A percentile compares a stretch with the other conserved stretches of the same genome.
Conservation (phyloP, 2,797 vertebrate species). For the Acanthiza pusilla region DNA sequence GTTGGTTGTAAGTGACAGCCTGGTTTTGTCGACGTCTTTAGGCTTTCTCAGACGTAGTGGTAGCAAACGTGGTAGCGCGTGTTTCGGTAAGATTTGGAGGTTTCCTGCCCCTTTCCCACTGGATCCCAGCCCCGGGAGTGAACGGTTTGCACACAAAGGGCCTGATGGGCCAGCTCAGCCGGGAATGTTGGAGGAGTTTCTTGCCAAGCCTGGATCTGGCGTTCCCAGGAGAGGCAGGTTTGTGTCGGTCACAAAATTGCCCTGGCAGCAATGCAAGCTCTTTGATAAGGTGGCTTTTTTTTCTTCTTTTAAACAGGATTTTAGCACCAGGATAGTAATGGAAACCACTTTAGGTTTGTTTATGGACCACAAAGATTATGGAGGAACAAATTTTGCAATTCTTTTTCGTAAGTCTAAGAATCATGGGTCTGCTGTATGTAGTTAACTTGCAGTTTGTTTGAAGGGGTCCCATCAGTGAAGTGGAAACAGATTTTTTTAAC, state of each 20-base stretch:
- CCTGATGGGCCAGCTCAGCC: neutral
- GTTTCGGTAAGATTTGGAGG: slow-evolving; percentile 9
- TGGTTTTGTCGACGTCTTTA: slow-evolving; percentile 64
- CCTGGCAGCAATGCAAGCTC: neutral
- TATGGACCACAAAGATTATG: slow-evolving; percentile 65
- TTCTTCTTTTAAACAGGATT: slow-evolving; percentile 37
- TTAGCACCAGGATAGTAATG: slow-evolving; percentile 63
- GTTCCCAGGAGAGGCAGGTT: neutral
- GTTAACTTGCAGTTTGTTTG: slow-evolving; percentile 61
- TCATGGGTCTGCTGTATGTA: slow-evolving; percentile 68
- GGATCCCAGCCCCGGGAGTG: neutral
- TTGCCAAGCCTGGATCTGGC: neutral
- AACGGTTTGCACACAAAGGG: slow-evolving; percentile 21
- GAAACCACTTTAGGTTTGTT: slow-evolving; percentile 64
- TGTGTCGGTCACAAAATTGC: neutral
- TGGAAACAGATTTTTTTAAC: slow-evolving; percentile 62
- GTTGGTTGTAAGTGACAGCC: slow-evolving; percentile 65
- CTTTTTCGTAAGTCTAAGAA: slow-evolving; percentile 58
- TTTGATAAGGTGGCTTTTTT: neutral
- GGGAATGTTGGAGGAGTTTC: neutral
- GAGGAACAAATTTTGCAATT: slow-evolving; percentile 66
- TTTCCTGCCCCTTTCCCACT: neutral
- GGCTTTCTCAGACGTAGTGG: slow-evolving; percentile 59
- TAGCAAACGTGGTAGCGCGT: slow-evolving; percentile 57
- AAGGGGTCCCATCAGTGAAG: slow-evolving; percentile 68